Conservation (phyloP, 2,888 invertebrate genomes). For the Eupithecia dodoneata region DNA sequence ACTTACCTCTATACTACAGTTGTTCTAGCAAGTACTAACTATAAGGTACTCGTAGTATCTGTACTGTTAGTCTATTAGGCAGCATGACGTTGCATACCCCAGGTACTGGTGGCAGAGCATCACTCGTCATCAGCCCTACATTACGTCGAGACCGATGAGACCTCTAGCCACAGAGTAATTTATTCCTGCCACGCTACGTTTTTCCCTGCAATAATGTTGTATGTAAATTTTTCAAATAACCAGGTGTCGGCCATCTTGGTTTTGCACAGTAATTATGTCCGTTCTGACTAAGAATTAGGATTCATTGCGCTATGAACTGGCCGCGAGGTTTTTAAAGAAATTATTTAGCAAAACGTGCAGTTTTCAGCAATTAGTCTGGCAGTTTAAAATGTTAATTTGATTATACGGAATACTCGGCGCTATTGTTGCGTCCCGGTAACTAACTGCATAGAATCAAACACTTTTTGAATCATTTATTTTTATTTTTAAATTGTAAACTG, state of each 20-base stretch:
- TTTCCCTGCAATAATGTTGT: conserved; percentile 42
- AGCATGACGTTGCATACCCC: conserved; percentile 17
- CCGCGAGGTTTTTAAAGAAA: conserved; percentile 37
- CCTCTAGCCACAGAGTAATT: conserved; percentile 39
- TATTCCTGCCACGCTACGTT: conserved; percentile 40
- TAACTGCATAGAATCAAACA: conserved; percentile 8
- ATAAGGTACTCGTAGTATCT: neutral
- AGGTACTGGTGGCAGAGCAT: neutral
- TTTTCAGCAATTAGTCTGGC: conserved; percentile 24
- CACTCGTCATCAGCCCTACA: conserved; percentile 17
- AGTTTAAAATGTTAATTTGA: conserved; percentile 31
- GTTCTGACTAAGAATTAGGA: conserved; percentile 44
- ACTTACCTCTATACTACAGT: neutral
- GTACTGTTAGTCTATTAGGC: conserved; percentile 20
- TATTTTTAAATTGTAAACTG: no score
- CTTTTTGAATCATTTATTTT: neutral
- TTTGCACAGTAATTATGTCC: conserved; percentile 43
- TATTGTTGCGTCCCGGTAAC: conserved; percentile 8
- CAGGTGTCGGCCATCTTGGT: conserved; percentile 38
- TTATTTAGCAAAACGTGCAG: conserved; percentile 23
- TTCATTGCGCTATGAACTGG: conserved; percentile 43
- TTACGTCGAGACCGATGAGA: conserved; percentile 26
- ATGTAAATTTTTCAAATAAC: conserved; percentile 46
- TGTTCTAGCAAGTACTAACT: neutral
- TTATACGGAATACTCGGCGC: conserved; percentile 16